Base-by-base conservation (phyloP, 2,113 vertebrate species). In the Tragulus kanchil region DNA sequence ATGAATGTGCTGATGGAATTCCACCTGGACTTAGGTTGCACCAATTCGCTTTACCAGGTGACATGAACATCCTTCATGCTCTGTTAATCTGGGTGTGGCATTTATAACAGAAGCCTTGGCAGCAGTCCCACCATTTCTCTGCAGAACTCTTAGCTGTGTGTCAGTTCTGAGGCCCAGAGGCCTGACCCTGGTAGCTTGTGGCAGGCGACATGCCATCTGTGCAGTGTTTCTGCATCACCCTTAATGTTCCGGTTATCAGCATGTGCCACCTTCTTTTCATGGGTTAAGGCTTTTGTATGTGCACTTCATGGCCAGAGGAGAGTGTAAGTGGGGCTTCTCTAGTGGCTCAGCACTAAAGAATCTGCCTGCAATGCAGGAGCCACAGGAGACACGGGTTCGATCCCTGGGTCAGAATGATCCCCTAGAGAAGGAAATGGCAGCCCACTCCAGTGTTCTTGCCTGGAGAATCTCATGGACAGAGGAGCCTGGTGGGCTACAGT, bases 181-280 rank as follows among this genome's bases (percentile, higher is more conserved):
- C 16, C 87, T 23, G 25, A 36, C 59, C 3, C 59, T 58, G 88
- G 45, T 52, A 31, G 42, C 12, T 45, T 9, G 64, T 14, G 59
- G 45, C 13, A 1, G 21, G 3, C 7, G 0, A 0, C 3, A 0
- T 3, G 71, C 10, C 2, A 19, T 21, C 54, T 7, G 7, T 36
- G n/a, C 6, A 0, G 25, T 58, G 0, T 83, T 73, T 91, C 56
- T 0, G 0, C 2, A 4, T 1, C 26, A 31, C 73, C n/a, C 5
- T 42, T 8, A 3, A 26, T 0, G 0, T 19, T 45, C 10, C 54
- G 23, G 15, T 4, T 17, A 2, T 17, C 52, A 21, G 6, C 25
- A 7, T 26, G 23, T 0, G 0, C 12, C 0, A 0, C 12, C 15
- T n/a, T 42, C 42, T 83, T 28, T 64, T 78, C 14, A 0, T n/a